Evolutionary conservation across 2,797 vertebrate genomes (phyloP).

Genomic region (Micropoecilia bifurca): DNA sequence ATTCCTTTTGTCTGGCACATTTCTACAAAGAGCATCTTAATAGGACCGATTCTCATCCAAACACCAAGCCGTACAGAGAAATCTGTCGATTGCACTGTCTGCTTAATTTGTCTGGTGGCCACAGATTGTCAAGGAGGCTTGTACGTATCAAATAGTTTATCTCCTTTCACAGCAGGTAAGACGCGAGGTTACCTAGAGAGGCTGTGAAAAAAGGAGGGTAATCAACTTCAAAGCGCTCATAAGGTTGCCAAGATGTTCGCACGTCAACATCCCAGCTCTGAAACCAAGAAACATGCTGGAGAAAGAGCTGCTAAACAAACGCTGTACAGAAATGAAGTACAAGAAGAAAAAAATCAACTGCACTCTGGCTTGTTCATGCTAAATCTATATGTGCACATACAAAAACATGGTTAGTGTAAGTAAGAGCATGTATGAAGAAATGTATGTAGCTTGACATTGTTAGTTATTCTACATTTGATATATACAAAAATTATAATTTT

Average conservation of each 20-base stretch:
- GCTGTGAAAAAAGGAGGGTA: constrained; percentile 58
- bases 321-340: constrained; percentile 2
- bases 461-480: neutral
- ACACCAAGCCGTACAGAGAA: constrained; percentile 39
- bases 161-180: constrained; percentile 65
- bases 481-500: neutral
- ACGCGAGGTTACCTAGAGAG: constrained; percentile 58
- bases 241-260: constrained; percentile 75
- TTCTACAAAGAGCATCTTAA: constrained; percentile 34
- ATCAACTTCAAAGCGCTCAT: constrained; percentile 72
- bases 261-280: constrained; percentile 62
- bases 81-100: constrained; percentile 43
- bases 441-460: neutral
- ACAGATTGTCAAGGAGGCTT: constrained; percentile 32
- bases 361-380: neutral
- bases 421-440: neutral
- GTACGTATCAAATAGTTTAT: constrained; percentile 51
- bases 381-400: neutral
- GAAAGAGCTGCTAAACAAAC: constrained; percentile 41
- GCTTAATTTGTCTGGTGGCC: constrained; percentile 43
- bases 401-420: neutral
- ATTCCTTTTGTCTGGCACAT: constrained; percentile 51
- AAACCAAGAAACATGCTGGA: constrained; percentile 58
- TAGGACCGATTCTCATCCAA: constrained; percentile 35
- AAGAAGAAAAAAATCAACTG: neutral